phyloP scores from a whole-genome alignment of 2,797 vertebrate genomes.

The Lycodopsis pacificus region DNA sequence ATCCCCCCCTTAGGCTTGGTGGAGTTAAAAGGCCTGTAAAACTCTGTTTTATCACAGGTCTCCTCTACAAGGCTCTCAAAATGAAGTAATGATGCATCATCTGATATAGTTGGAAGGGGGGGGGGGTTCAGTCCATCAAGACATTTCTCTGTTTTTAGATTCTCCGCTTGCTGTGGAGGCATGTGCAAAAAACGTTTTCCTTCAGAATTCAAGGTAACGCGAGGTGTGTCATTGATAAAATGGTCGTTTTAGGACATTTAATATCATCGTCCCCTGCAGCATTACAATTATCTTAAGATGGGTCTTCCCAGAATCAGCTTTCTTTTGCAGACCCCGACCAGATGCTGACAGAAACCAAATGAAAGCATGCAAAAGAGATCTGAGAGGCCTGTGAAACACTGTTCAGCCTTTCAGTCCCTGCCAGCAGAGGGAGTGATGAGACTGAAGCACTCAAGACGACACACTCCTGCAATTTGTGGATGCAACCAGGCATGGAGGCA shows the following conservation, averaged over 20 bases:
- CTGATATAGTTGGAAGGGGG: too few species aligned
- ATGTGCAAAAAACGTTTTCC: too few species aligned
- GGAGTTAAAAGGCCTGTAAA: too few species aligned
- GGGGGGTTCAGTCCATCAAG: neutral
- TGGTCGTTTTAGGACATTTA: neutral
- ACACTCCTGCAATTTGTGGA: slow-evolving; percentile 16
- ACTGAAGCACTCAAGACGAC: slow-evolving; percentile 48
- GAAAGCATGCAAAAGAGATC: neutral
- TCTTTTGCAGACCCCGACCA: neutral
- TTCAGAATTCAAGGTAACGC: too few species aligned
- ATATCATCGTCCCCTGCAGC: neutral
- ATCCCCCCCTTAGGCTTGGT: too few species aligned
- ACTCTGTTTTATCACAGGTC: too few species aligned
- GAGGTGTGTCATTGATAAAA: neutral
- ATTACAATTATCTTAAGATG: neutral
- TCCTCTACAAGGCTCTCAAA: too few species aligned
- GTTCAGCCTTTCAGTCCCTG: neutral
- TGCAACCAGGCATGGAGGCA: neutral
- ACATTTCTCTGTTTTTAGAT: too few species aligned
- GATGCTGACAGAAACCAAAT: neutral
- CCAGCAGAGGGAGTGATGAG: slow-evolving; percentile 76
- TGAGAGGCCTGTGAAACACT: slow-evolving; percentile 19
- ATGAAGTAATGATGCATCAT: too few species aligned
- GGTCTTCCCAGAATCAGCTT: neutral
- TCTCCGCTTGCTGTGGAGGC: too few species aligned